Evolutionary conservation across 2,888 invertebrate species (phyloP).

Genomic region (Polymixis flavicincta): DNA sequence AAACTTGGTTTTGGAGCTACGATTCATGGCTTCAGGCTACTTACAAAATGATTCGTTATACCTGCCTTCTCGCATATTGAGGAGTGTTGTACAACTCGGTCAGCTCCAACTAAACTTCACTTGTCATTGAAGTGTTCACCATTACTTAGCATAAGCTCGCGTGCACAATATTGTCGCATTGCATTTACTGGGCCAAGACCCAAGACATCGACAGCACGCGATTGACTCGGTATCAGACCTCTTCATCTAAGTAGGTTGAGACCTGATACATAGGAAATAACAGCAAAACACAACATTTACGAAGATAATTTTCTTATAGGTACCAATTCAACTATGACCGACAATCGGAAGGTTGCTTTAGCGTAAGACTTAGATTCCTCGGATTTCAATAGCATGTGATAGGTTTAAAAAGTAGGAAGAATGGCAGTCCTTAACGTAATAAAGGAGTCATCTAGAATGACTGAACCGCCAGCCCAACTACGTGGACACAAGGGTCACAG

Average conservation of each 20-base stretch:
- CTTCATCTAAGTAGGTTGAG: conserved; percentile 24
- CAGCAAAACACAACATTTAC: not conserved
- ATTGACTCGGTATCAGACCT: conserved; percentile 1
- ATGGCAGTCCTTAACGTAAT: not conserved
- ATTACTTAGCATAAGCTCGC: conserved; percentile 33
- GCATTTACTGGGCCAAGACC: conserved; percentile 31
- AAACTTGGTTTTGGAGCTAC: not conserved
- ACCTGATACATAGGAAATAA: not conserved
- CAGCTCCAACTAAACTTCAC: not conserved
- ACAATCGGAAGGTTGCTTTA: not conserved
- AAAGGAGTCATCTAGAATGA: not conserved
- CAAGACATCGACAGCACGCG: conserved; percentile 22
- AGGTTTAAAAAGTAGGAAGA: not conserved
- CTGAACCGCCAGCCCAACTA: not conserved
- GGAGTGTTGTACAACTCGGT: not conserved
- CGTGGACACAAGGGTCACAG: not conserved
- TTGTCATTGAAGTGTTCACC: conserved; percentile 23
- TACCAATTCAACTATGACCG: not conserved
- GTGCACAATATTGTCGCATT: conserved; percentile 38
- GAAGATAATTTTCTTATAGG: not conserved
- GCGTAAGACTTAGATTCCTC: not conserved
- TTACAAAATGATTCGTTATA: not conserved
- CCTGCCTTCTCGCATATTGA: not conserved
- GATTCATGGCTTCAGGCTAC: not conserved
- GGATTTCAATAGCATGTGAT: not conserved